Evolutionary conservation across 2,113 vertebrate species (phyloP).

Genomic region (Cynopterus brachyotis): DNA sequence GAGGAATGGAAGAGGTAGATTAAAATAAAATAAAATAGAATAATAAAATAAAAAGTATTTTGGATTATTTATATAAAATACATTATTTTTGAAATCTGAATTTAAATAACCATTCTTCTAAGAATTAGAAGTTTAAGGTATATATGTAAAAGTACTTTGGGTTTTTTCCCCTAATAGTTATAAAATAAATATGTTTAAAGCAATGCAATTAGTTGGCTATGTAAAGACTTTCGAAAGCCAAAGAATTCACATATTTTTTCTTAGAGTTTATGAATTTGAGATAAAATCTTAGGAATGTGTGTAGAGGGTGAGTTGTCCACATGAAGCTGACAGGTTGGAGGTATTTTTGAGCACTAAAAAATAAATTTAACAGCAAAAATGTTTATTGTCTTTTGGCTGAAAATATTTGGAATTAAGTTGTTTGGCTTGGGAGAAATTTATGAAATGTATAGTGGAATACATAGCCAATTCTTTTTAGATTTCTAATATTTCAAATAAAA

Average conservation of each 20-base stretch:
- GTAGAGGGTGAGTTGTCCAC: neutral
- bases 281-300: conserved; percentile 26
- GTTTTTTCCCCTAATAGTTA: rapidly evolving
- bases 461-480: conserved; percentile 16
- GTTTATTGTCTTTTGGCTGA: conserved; percentile 32
- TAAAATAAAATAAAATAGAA: too few species aligned
- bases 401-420: conserved; percentile 28
- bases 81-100: neutral
- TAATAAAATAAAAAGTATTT: neutral
- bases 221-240: neutral
- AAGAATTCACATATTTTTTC: neutral
- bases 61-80: neutral
- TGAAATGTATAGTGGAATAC: conserved; percentile 11
- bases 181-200: neutral
- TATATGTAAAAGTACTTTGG: neutral
- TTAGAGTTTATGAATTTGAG: neutral
- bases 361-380: conserved; percentile 47
- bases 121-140: neutral
- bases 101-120: neutral
- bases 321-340: neutral
- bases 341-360: neutral
- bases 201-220: neutral
- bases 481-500: conserved; percentile 41
- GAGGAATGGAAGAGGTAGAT: too few species aligned
- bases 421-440: conserved; percentile 17